A percentile compares a stretch with the other conserved stretches of the same genome.
phyloP scores from a whole-genome alignment of 92 coral and sea anemone species.

The Chrysogorgia sp. region DNA sequence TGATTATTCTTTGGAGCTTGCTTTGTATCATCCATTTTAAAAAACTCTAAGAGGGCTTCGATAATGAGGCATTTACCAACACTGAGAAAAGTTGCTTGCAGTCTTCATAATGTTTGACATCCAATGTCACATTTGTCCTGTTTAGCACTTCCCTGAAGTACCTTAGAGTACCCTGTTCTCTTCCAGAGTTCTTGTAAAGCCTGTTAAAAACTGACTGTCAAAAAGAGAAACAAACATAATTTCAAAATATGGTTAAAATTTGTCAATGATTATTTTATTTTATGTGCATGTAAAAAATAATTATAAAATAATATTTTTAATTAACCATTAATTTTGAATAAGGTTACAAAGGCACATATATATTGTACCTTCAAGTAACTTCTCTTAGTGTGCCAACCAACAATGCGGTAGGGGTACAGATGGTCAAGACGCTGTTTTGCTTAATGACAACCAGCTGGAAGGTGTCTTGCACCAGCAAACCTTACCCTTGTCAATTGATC shows the following conservation, averaged over 20 bases:
- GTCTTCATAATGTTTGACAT: slow-evolving; percentile 59
- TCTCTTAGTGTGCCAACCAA: slow-evolving; percentile 4
- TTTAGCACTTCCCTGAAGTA: slow-evolving; percentile 57
- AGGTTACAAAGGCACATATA: too few relatives aligned
- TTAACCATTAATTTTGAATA: too few relatives aligned
- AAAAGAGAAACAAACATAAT: slow-evolving; percentile 9
- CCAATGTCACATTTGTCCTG: slow-evolving; percentile 53
- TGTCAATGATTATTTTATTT: not conserved
- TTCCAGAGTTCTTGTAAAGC: slow-evolving; percentile 49
- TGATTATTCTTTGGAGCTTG: slow-evolving; percentile 35
- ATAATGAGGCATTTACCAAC: slow-evolving; percentile 53
- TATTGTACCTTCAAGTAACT: not conserved
- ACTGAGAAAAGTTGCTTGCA: slow-evolving; percentile 56
- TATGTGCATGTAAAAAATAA: not conserved
- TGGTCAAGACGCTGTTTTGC: slow-evolving; percentile 34
- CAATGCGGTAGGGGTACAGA: slow-evolving; percentile 9
- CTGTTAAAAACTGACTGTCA: slow-evolving; percentile 36
- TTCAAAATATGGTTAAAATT: not conserved
- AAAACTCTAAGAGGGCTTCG: slow-evolving; percentile 55
- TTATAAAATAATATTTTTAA: too few relatives aligned
- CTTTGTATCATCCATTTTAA: slow-evolving; percentile 46
- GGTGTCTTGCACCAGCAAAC: slow-evolving; percentile 28
- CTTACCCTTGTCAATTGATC: slow-evolving; percentile 29
- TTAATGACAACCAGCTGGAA: slow-evolving; percentile 24
- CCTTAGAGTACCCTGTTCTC: slow-evolving; percentile 58